phyloP scores from a whole-genome alignment of 2,113 vertebrate genomes.

The Coturnix japonica region DNA sequence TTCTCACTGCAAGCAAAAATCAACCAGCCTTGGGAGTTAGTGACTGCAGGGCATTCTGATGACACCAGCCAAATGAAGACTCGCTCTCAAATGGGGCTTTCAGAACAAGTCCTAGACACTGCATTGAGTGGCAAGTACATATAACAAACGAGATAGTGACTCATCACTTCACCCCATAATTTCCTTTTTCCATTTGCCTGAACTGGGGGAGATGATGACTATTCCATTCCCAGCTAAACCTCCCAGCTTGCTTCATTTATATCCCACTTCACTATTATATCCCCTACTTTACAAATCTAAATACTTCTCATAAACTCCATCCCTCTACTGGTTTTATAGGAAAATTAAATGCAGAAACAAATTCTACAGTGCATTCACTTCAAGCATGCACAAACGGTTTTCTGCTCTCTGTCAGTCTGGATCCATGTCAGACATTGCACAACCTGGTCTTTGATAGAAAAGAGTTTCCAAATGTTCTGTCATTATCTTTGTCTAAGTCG shows the following conservation, averaged over 20 bases:
- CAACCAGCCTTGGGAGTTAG: background rate
- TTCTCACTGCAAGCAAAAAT: background rate
- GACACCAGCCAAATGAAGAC: background rate
- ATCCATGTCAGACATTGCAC: slow-evolving; percentile 18
- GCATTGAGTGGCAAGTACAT: background rate
- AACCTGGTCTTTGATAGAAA: background rate
- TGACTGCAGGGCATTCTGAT: background rate
- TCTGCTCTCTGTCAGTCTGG: background rate
- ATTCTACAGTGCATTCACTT: background rate
- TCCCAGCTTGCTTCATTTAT: background rate
- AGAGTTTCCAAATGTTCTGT: background rate
- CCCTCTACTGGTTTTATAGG: background rate
- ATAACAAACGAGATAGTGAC: slow-evolving; percentile 1
- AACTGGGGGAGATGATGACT: background rate
- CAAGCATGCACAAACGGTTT: background rate
- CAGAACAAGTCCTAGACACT: background rate
- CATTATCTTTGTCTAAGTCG: background rate
- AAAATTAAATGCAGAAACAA: background rate
- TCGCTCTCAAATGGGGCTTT: background rate
- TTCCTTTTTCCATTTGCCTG: slow-evolving; percentile 37
- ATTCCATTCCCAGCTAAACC: background rate
- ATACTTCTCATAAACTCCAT: background rate
- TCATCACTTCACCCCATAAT: slow-evolving; percentile 11
- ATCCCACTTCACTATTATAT: background rate
- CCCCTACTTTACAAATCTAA: background rate